Percentiles rank a stretch among this genome's conserved stretches.
These are phyloP conservation scores for Platanista minor DNA, from an alignment of 2,113 vertebrate genomes.

Conservation along the genomic window DNA sequence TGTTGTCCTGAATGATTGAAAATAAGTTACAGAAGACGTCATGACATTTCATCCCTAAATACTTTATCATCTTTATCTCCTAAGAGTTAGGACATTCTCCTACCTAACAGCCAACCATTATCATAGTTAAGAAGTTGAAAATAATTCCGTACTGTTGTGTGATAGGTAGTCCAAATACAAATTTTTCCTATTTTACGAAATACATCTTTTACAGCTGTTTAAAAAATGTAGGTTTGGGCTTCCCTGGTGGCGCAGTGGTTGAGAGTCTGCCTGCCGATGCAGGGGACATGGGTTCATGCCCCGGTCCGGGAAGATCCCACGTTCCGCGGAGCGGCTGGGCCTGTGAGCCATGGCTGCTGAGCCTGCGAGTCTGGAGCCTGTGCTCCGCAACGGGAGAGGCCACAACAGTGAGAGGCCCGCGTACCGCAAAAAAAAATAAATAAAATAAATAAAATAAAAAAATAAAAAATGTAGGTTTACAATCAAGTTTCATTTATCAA, in stretches of 20 bases:
- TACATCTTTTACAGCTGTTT: not conserved
- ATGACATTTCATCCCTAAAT: not conserved
- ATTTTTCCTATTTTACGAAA: not conserved
- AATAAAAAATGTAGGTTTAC: slow-evolving; percentile 2
- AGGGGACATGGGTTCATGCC: no score
- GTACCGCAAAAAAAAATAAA: no score
- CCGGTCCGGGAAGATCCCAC: no score
- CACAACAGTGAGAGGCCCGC: no score
- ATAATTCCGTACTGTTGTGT: not conserved
- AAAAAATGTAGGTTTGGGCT: not conserved
- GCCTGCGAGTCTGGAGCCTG: no score
- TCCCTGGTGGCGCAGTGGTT: no score
- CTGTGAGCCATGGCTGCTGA: no score
- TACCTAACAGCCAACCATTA: not conserved
- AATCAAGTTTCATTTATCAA: not conserved
- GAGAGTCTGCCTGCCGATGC: no score
- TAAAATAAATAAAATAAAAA: no score
- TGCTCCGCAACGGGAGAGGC: no score
- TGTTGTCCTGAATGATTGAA: slow-evolving; percentile 12
- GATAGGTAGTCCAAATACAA: not conserved
- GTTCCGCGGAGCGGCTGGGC: no score
- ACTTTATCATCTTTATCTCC: not conserved
- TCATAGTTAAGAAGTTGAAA: slow-evolving; percentile 21
- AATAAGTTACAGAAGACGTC: not conserved
- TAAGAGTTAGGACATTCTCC: not conserved